Conservation (phyloP, 2,888 invertebrate genomes). For the Altica lythri region DNA sequence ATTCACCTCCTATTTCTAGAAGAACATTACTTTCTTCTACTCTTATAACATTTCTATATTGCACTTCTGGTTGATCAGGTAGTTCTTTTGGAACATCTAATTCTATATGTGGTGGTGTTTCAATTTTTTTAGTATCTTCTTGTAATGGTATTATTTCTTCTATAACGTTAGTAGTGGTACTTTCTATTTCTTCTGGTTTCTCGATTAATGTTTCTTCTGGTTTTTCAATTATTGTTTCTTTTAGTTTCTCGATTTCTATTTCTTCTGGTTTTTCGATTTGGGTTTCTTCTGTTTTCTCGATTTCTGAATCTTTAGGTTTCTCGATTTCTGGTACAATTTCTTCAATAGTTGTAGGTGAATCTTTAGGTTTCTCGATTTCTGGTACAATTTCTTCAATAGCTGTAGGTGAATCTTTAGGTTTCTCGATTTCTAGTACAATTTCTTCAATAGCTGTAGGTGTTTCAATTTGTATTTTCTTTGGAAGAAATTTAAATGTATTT, state of each 20-base stretch:
- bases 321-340: too few relatives aligned
- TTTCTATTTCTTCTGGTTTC: not conserved
- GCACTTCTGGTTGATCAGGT: constrained; percentile 30
- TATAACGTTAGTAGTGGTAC: not conserved
- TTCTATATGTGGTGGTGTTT: too few relatives aligned
- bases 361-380: too few relatives aligned
- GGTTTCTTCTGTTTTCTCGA: not conserved
- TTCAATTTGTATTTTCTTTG: not conserved
- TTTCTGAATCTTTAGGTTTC: constrained; percentile 14
- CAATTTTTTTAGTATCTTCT: too few relatives aligned
- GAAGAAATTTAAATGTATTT: constrained; percentile 23
- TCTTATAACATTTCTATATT: constrained; percentile 40
- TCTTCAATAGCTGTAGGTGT: not conserved
- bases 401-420: too few relatives aligned
- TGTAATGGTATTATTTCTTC: too few relatives aligned
- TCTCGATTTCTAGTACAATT: too few relatives aligned
- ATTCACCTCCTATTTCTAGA: constrained; percentile 46
- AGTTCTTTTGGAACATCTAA: not conserved
- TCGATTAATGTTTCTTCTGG: not conserved
- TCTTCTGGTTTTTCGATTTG: constrained; percentile 5
- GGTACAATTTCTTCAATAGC: too few relatives aligned
- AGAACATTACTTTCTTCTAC: constrained; percentile 45
- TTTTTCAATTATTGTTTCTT: not conserved
- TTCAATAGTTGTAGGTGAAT: too few relatives aligned
- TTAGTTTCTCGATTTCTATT: constrained; percentile 1